phyloP scores from a whole-genome alignment of 2,113 vertebrate species.

The Heterochromis multidens region DNA sequence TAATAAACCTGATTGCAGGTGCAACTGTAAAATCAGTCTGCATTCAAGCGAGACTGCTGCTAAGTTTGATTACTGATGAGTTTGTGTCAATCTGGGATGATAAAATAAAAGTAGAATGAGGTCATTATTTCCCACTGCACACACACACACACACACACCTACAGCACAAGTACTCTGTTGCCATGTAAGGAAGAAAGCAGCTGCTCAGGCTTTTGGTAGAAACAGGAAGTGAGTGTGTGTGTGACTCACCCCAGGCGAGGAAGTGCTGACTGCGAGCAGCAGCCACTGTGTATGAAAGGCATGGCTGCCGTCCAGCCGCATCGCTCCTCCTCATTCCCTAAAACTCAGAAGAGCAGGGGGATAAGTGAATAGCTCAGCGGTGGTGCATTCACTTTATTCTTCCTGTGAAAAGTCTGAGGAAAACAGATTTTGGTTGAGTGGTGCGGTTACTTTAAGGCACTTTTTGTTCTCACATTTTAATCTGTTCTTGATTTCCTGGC shows the following conservation, averaged over 20 bases:
- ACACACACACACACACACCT: neutral
- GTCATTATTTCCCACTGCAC: neutral
- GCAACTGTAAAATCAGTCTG: neutral
- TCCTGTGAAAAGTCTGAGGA: neutral
- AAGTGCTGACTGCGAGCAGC: constrained; percentile 55
- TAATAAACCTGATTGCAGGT: neutral
- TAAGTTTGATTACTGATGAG: neutral
- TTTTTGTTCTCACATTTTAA: neutral
- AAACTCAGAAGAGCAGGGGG: neutral
- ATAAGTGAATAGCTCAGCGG: neutral
- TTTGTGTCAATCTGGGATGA: neutral
- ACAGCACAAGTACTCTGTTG: constrained; percentile 3
- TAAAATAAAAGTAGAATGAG: neutral
- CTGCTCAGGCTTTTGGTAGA: constrained; percentile 35
- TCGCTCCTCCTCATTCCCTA: neutral
- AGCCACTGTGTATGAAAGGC: constrained; percentile 2
- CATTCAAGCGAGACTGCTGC: neutral
- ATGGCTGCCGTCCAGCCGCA: constrained; percentile 9
- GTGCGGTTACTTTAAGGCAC: neutral
- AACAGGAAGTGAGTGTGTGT: constrained; percentile 70
- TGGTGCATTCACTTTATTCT: neutral
- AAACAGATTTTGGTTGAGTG: neutral
- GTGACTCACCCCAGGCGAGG: constrained; percentile 60
- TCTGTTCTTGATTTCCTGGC: neutral
- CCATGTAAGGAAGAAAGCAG: constrained; percentile 75